These are phyloP conservation scores for Notolepis coatsorum DNA, from an alignment of 2,797 vertebrate genomes.

Conservation along the genomic window DNA sequence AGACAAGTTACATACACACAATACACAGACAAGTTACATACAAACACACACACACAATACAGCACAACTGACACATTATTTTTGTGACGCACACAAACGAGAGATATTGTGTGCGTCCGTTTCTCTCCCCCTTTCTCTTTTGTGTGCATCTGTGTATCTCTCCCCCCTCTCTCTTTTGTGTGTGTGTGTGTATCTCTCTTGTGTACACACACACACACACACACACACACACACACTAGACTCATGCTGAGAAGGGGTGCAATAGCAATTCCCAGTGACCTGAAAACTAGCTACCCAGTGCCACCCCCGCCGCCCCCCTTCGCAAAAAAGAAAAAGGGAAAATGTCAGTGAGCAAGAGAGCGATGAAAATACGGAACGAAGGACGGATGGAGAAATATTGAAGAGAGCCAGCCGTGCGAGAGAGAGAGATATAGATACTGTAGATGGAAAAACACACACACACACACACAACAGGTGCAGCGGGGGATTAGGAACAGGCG, in stretches of 20 bases:
- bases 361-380: constrained; percentile 32
- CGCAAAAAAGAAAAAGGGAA: constrained; percentile 22
- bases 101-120: background rate
- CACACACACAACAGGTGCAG: constrained; percentile 36
- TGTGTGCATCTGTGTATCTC: constrained; percentile 11
- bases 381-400: constrained; percentile 35
- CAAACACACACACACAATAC: constrained; percentile 17
- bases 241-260: constrained; percentile 68
- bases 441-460: constrained; percentile 2
- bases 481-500: constrained; percentile 60
- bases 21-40: background rate
- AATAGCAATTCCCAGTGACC: constrained; percentile 75
- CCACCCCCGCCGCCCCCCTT: no score
- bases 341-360: constrained; percentile 65
- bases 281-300: constrained; percentile 66
- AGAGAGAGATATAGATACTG: background rate
- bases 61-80: background rate
- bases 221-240: background rate
- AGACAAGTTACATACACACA: no score
- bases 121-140: background rate
- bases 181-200: constrained; percentile 60
- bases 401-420: background rate
- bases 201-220: constrained; percentile 53
- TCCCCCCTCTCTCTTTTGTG: no score
- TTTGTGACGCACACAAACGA: background rate